Conservation (phyloP, 2,113 vertebrate species). For the Origma solitaria region DNA sequence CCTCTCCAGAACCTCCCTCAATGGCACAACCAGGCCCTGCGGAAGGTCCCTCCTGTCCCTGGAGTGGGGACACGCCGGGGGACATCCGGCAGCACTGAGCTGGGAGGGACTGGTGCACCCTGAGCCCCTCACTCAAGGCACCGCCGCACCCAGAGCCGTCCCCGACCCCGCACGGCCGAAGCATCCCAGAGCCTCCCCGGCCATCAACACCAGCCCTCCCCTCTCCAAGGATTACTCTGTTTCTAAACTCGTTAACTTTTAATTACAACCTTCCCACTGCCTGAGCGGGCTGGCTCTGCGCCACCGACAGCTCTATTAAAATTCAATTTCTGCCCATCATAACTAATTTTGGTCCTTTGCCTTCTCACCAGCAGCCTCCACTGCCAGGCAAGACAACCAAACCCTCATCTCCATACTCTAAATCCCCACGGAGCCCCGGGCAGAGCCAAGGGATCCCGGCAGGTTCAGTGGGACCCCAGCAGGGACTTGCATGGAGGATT, state of each 20-base stretch:
- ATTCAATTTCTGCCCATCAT: constrained; percentile 78
- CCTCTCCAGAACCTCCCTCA: not conserved
- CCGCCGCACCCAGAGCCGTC: fast-evolving
- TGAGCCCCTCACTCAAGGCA: not conserved
- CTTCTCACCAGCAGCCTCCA: constrained; percentile 47
- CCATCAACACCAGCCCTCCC: not conserved
- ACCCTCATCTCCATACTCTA: not conserved
- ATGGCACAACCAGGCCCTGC: not conserved
- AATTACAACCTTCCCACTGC: constrained; percentile 76
- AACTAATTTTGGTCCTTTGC: constrained; percentile 54
- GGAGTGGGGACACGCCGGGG: fast-evolving
- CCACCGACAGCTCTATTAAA: constrained; percentile 79
- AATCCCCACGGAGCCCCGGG: not conserved
- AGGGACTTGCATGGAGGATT: not conserved
- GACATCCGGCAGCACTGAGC: fast-evolving
- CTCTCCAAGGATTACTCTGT: constrained; percentile 57
- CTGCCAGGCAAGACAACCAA: constrained; percentile 33
- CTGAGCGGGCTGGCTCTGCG: constrained; percentile 69
- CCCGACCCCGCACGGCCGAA: fast-evolving
- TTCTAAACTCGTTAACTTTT: constrained; percentile 81
- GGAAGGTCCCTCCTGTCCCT: not conserved
- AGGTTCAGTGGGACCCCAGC: not conserved
- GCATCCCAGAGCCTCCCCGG: not conserved
- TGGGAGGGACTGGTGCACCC: not conserved
- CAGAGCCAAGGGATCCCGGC: not conserved